A percentile compares a stretch with the other conserved stretches of the same genome.
phyloP scores from a whole-genome alignment of 2,888 invertebrate genomes.

The Colletes collaris region DNA sequence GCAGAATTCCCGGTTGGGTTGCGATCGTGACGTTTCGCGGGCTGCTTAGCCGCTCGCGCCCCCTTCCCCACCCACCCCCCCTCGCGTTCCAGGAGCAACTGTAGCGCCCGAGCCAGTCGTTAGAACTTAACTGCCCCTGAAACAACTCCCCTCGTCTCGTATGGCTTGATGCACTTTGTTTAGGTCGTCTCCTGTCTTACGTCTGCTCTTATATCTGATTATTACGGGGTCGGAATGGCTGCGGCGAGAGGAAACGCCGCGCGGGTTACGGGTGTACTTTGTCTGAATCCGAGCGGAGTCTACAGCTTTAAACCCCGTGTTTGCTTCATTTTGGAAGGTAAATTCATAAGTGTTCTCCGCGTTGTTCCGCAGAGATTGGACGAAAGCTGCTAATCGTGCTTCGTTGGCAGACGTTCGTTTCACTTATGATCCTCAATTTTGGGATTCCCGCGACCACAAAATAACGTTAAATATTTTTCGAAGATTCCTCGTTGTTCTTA shows the following conservation, averaged over 20 bases:
- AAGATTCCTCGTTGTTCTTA: too few species aligned
- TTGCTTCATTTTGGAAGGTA: background rate
- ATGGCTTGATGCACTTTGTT: slow-evolving; percentile 46
- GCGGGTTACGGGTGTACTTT: background rate
- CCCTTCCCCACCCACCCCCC: too few species aligned
- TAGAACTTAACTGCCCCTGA: slow-evolving; percentile 50
- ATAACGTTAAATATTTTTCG: too few species aligned
- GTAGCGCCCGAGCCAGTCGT: slow-evolving; percentile 28
- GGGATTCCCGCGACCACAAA: too few species aligned
- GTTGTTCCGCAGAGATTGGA: background rate
- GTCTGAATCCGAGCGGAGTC: background rate
- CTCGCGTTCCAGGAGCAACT: slow-evolving; percentile 20
- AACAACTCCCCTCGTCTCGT: slow-evolving; percentile 33
- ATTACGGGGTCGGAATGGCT: slow-evolving; percentile 19
- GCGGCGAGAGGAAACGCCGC: background rate
- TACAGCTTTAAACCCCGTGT: background rate
- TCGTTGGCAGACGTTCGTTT: too few species aligned
- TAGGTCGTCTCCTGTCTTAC: slow-evolving; percentile 10
- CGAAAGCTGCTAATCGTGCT: background rate
- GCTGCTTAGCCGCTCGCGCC: too few species aligned
- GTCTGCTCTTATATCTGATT: slow-evolving; percentile 24
- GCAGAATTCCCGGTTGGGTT: slow-evolving; percentile 3
- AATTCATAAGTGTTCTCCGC: background rate
- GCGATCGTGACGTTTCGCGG: slow-evolving; percentile 32
- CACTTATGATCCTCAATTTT: too few species aligned